A percentile compares a stretch with the other conserved stretches of the same genome.
Conservation (phyloP, 2,888 invertebrate genomes). For the Dyspetes luteomarginatus region DNA sequence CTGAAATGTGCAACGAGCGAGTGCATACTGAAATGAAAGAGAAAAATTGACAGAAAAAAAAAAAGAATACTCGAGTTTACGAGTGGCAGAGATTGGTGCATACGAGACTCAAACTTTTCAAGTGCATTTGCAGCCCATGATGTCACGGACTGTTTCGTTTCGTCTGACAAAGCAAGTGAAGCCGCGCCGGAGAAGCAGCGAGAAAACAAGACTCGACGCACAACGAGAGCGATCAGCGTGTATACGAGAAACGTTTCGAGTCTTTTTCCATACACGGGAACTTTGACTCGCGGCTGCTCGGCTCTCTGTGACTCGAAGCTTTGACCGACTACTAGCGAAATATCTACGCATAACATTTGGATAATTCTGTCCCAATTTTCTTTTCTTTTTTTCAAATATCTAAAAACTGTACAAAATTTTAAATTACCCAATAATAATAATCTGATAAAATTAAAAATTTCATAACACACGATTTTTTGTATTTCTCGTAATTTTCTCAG, state of each 20-base stretch:
- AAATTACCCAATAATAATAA: too few relatives aligned
- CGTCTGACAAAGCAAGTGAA: slow-evolving; percentile 56
- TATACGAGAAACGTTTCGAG: neutral
- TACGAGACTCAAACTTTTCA: slow-evolving; percentile 54
- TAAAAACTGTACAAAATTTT: too few relatives aligned
- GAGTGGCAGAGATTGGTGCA: slow-evolving; percentile 41
- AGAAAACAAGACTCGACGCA: slow-evolving; percentile 25
- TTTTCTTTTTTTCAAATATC: too few relatives aligned
- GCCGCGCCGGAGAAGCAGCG: too few relatives aligned
- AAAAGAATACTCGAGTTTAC: slow-evolving; percentile 5
- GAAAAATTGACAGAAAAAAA: slow-evolving; percentile 9
- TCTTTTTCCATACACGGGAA: slow-evolving; percentile 43
- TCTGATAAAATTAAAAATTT: too few relatives aligned
- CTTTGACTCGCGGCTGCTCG: neutral
- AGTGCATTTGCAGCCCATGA: slow-evolving; percentile 76
- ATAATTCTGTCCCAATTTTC: too few relatives aligned
- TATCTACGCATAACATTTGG: neutral
- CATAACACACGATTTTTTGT: too few relatives aligned
- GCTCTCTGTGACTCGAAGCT: neutral
- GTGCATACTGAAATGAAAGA: slow-evolving; percentile 1
- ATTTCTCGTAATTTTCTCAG: too few relatives aligned
- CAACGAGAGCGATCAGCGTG: neutral
- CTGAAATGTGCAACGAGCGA: slow-evolving; percentile 5
- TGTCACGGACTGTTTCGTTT: slow-evolving; percentile 73
- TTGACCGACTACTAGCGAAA: neutral